Evolutionary conservation across 2,113 vertebrate genomes (phyloP), one percentile per base, ranked within the genome.

Genomic region (Pogonocichla stellata): DNA sequence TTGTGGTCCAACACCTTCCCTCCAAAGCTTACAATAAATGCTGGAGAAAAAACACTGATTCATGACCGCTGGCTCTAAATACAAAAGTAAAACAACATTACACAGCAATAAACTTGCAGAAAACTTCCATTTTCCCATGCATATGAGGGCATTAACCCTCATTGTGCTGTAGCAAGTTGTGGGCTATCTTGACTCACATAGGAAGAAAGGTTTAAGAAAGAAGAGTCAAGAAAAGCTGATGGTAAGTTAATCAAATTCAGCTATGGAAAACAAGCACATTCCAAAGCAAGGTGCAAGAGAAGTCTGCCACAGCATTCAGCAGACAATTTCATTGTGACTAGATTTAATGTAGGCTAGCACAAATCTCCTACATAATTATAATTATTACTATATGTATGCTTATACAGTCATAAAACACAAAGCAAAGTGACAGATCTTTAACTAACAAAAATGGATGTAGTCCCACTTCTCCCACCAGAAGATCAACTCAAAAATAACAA

Each of bases 351-450:
- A 95, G 53, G 54, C 81, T 85, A 84, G 70, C 70, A 78, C 10
- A 33, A 34, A 88, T 82, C 84, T 91, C 73, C 77, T 61, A 61
- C 34, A 24, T 71, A 93, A 92, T 80, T 92, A 86, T 53, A 73
- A 92, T 85, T 87, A 93, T 90, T 94, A 93, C 67, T 71, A 85
- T 56, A 94, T 0, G 0, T 67, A n/a, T 19, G 48, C 70, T 92
- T 43, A 33, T 56, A 84, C 43, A 90, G 81, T 73, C 85, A 84
- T 25, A 84, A 88, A 96, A 80, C 56, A 88, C 86, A 95, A 90
- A 93, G 93, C 66, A 74, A 92, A 86, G 57, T 18, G 80, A 74
- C 77, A 91, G 51, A 86, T 50, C 73, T 91, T 95, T 67, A 93
- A 73, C 86, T 75, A 90, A 86, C 65, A 91, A n/a, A 91, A 81